Conservation (phyloP, 2,797 vertebrate genomes). For the Arctocebus calabarensis region DNA sequence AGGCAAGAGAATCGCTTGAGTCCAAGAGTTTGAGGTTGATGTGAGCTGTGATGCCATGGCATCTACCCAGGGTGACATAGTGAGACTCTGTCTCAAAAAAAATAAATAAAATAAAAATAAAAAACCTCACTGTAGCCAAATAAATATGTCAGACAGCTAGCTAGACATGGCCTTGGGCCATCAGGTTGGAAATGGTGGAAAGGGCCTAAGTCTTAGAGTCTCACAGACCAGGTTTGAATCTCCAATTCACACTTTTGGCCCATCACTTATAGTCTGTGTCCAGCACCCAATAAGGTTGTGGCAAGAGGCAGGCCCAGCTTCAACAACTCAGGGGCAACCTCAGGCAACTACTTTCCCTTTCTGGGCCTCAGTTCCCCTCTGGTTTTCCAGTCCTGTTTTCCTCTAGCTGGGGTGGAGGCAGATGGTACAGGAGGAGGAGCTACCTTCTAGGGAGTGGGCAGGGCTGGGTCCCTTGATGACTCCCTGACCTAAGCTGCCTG, state of each 20-base stretch:
- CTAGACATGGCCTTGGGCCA: not conserved
- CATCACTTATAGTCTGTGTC: not conserved
- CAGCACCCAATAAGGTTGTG: not conserved
- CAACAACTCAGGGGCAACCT: not conserved
- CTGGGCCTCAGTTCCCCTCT: slow-evolving; percentile 52
- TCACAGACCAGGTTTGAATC: not conserved
- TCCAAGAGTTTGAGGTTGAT: too few relatives aligned
- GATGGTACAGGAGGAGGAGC: not conserved
- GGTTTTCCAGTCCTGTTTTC: not conserved
- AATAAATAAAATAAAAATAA: not conserved
- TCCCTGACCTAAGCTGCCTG: not conserved
- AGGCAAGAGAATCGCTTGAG: too few relatives aligned
- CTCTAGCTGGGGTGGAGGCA: not conserved
- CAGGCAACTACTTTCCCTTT: not conserved
- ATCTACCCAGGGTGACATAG: too few relatives aligned
- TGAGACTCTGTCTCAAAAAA: not conserved
- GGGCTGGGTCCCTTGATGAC: not conserved
- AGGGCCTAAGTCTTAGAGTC: not conserved
- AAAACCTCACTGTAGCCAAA: too few relatives aligned
- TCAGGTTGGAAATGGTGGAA: not conserved
- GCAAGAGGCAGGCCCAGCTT: not conserved
- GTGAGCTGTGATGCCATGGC: too few relatives aligned
- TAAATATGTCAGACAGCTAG: not conserved
- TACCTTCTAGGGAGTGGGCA: not conserved
- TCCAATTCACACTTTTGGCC: not conserved